A percentile compares a stretch with the other conserved stretches of the same genome.
Evolutionary conservation across 2,113 vertebrate genomes (phyloP).

Genomic region (Brachirus orientalis): DNA sequence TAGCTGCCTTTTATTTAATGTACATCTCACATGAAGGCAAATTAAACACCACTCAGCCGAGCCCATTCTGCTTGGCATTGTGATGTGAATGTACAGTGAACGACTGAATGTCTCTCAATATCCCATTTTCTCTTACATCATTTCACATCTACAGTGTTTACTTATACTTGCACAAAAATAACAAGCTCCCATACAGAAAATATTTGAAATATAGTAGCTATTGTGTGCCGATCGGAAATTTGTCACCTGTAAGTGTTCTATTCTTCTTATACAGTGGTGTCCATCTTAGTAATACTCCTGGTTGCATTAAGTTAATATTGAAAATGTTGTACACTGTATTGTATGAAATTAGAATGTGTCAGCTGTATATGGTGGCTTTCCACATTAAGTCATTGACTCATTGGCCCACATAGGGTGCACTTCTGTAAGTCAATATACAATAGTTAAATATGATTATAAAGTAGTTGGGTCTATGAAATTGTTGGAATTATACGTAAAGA

Average conservation of each 20-base stretch:
- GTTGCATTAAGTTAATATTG: too few species aligned
- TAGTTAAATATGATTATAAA: too few species aligned
- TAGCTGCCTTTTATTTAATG: constrained; percentile 62
- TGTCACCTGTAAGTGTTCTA: too few species aligned
- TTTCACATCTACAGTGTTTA: not conserved
- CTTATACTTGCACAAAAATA: not conserved
- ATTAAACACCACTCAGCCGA: constrained; percentile 53
- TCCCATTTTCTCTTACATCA: not conserved
- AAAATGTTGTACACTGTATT: not conserved
- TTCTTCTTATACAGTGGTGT: too few species aligned
- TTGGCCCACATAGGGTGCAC: too few species aligned
- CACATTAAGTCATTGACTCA: too few species aligned
- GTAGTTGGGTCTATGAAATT: too few species aligned
- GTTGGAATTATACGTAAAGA: too few species aligned
- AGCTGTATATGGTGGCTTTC: too few species aligned
- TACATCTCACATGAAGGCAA: constrained; percentile 60
- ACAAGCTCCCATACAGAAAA: not conserved
- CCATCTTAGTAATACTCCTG: not conserved
- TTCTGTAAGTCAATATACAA: too few species aligned
- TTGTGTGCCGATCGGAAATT: too few species aligned
- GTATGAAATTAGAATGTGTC: too few species aligned
- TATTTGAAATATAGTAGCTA: not conserved
- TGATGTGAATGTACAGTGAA: not conserved
- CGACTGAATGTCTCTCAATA: not conserved
- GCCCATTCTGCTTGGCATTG: constrained; percentile 3